Evolutionary conservation across 1,140 invertebrate species (phyloP).

Genomic region (Amyelois transitella): DNA sequence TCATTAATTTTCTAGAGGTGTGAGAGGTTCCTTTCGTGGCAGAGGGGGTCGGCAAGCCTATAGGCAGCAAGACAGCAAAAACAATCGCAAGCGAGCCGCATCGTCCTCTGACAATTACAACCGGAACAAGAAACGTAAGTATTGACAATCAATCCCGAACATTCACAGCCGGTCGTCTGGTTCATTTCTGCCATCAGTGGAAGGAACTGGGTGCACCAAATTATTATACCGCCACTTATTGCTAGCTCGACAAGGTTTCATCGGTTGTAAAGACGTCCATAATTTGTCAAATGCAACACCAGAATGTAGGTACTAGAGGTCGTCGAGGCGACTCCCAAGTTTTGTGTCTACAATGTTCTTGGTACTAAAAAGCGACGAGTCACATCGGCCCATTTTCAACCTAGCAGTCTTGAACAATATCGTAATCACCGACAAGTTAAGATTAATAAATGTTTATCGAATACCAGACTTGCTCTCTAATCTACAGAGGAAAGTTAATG

Average conservation of each 20-base stretch:
- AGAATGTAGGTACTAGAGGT: slow-evolving; percentile 15
- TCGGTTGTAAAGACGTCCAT: not conserved
- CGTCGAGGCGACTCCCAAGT: slow-evolving; percentile 15
- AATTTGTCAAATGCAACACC: not conserved
- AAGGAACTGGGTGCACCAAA: not conserved
- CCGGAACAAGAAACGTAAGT: not conserved
- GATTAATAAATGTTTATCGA: slow-evolving; percentile 22
- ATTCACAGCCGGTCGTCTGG: not conserved
- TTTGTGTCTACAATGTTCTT: slow-evolving; percentile 42
- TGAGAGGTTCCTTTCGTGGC: too few species aligned
- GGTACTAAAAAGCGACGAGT: slow-evolving; percentile 17
- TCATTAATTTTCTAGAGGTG: too few species aligned
- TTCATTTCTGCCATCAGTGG: not conserved
- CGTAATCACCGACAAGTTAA: slow-evolving; percentile 21
- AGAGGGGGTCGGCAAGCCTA: too few species aligned
- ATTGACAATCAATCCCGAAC: too few species aligned
- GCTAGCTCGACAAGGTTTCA: too few species aligned
- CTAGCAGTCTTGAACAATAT: slow-evolving; percentile 24
- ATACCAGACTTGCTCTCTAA: slow-evolving; percentile 22
- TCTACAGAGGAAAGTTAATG: not conserved
- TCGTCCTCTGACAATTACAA: not conserved
- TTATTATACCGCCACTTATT: too few species aligned
- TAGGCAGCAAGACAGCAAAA: too few species aligned
- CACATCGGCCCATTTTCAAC: slow-evolving; percentile 32
- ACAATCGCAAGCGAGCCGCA: not conserved